These are phyloP conservation scores for Hirtodrosophila confusa DNA, from an alignment of 2,888 invertebrate genomes.

Conservation along the genomic window DNA sequence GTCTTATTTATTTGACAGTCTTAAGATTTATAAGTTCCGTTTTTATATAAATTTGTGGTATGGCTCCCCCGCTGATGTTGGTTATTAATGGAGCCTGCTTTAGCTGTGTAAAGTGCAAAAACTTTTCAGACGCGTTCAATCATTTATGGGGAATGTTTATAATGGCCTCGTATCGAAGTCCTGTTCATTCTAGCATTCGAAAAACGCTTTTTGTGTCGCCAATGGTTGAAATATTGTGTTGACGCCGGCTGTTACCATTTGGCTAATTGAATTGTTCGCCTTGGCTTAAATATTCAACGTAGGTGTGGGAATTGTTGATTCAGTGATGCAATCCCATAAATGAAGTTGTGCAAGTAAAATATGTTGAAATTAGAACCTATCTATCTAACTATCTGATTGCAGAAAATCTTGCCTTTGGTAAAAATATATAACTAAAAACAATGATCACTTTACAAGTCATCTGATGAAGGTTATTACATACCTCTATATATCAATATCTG, in stretches of 20 bases:
- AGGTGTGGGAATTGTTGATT: neutral
- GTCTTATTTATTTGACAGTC: too few species aligned
- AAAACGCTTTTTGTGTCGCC: constrained; percentile 8
- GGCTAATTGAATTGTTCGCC: constrained; percentile 37
- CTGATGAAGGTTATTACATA: too few species aligned
- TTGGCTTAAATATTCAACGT: constrained; percentile 22
- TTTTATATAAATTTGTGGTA: too few species aligned
- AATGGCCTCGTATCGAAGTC: constrained; percentile 17
- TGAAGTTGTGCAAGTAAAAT: neutral
- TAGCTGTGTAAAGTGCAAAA: constrained; percentile 16
- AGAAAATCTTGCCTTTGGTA: too few species aligned
- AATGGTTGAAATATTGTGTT: constrained; percentile 1
- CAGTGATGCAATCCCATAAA: constrained; percentile 9
- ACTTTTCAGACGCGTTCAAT: constrained; percentile 28
- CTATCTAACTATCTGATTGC: too few species aligned
- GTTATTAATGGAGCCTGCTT: constrained; percentile 10
- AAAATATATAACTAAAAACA: too few species aligned
- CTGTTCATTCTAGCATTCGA: neutral
- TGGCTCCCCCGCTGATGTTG: neutral
- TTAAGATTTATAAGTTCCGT: too few species aligned
- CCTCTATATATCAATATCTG: too few species aligned
- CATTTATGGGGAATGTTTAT: constrained; percentile 13
- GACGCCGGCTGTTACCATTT: constrained; percentile 26
- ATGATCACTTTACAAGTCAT: too few species aligned
- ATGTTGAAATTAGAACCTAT: too few species aligned